Evolutionary conservation across 2,888 invertebrate species (phyloP).

Genomic region (Lasiommata megera): DNA sequence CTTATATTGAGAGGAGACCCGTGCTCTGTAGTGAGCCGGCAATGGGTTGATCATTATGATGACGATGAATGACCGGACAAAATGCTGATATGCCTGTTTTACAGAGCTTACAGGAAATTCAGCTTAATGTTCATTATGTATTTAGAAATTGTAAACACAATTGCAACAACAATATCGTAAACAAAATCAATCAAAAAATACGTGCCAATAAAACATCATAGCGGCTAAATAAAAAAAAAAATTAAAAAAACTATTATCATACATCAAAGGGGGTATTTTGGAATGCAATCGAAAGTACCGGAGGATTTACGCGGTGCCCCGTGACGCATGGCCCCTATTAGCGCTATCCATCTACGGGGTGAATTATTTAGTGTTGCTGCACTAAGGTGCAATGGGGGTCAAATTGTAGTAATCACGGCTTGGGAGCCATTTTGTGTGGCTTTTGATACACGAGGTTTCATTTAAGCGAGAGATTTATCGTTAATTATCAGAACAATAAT

Average conservation of each 20-base stretch:
- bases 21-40: too few species aligned
- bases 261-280: conserved; percentile 36
- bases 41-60: too few species aligned
- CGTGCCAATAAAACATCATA: neutral
- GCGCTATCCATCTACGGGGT: conserved; percentile 54
- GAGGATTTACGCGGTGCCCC: conserved; percentile 65
- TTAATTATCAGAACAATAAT: neutral
- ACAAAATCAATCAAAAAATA: conserved; percentile 3
- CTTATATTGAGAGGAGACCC: too few species aligned
- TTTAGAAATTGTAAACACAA: too few species aligned
- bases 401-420: conserved; percentile 15
- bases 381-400: conserved; percentile 47
- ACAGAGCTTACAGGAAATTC: too few species aligned
- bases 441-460: neutral
- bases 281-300: conserved; percentile 62
- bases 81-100: too few species aligned
- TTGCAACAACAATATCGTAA: too few species aligned
- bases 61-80: too few species aligned
- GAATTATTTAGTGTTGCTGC: conserved; percentile 72
- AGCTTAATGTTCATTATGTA: too few species aligned
- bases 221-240: conserved; percentile 6
- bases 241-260: conserved; percentile 20
- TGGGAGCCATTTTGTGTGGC: conserved; percentile 5
- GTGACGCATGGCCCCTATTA: conserved; percentile 67
- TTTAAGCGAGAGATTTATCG: neutral